A percentile compares a stretch with the other conserved stretches of the same genome.
These are phyloP conservation scores for Phataginus tetradactyla DNA, from an alignment of 2,797 vertebrate species.

Conservation along the genomic window DNA sequence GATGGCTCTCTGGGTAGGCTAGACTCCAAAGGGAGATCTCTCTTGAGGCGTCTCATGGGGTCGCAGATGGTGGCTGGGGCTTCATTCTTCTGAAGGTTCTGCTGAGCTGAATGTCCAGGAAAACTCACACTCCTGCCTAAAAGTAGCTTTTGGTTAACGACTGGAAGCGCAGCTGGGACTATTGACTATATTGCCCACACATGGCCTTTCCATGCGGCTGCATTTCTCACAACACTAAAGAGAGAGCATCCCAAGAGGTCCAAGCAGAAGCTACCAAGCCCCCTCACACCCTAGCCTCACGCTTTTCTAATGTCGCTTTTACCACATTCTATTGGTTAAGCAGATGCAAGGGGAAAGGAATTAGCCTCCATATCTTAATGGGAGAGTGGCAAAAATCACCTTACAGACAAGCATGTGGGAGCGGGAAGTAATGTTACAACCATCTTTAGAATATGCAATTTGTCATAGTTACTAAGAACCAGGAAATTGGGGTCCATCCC, in stretches of 20 bases:
- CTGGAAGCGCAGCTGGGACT: background rate
- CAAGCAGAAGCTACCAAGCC: background rate
- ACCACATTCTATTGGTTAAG: background rate
- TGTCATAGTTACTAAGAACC: background rate
- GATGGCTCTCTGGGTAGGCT: background rate
- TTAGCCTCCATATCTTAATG: background rate
- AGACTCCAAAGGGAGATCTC: background rate
- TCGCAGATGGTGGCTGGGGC: background rate
- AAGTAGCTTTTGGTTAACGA: background rate
- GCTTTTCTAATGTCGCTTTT: background rate
- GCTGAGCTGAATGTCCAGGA: background rate
- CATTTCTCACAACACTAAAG: background rate
- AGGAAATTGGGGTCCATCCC: background rate
- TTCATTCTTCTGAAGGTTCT: background rate
- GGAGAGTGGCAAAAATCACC: background rate
- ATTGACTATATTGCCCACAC: accelerated
- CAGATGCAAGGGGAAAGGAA: background rate
- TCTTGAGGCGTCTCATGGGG: background rate
- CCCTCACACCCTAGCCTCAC: background rate
- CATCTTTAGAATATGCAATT: background rate
- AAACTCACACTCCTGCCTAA: background rate
- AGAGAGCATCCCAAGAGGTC: background rate
- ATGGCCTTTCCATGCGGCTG: background rate
- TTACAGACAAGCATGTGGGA: background rate
- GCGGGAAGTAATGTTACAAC: background rate